phyloP scores from a whole-genome alignment of 2,888 invertebrate species.

The Noctua fimbriata region DNA sequence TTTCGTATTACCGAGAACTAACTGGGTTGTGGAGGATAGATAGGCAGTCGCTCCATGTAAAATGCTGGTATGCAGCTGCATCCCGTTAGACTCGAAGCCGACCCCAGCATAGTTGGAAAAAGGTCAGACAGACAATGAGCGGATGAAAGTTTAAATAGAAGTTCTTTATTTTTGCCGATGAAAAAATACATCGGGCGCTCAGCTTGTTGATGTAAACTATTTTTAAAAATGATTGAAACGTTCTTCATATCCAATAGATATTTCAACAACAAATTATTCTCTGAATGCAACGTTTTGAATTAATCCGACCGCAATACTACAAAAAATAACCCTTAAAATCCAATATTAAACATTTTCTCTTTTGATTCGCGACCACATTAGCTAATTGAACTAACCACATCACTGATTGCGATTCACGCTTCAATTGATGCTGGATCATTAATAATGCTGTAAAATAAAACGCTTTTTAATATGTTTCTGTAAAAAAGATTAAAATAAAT shows the following conservation, averaged over 20 bases:
- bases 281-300: too few species aligned
- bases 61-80: neutral
- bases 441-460: conserved; percentile 27
- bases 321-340: conserved; percentile 12
- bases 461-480: neutral
- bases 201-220: too few species aligned
- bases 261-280: too few species aligned
- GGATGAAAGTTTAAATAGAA: neutral
- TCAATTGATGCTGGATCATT: conserved; percentile 38
- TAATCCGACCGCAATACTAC: too few species aligned
- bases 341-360: conserved; percentile 26
- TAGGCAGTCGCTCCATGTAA: neutral
- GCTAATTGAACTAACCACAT: conserved; percentile 51
- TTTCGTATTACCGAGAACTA: neutral
- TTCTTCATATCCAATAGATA: too few species aligned
- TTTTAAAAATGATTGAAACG: too few species aligned
- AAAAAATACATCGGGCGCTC: too few species aligned
- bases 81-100: neutral
- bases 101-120: neutral
- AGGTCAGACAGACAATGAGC: neutral
- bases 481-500: neutral
- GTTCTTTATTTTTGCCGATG: neutral
- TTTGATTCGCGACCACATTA: conserved; percentile 49
- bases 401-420: conserved; percentile 57
- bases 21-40: neutral